Evolutionary conservation across 2,113 vertebrate genomes (phyloP).

Genomic region (Eolophus roseicapilla): DNA sequence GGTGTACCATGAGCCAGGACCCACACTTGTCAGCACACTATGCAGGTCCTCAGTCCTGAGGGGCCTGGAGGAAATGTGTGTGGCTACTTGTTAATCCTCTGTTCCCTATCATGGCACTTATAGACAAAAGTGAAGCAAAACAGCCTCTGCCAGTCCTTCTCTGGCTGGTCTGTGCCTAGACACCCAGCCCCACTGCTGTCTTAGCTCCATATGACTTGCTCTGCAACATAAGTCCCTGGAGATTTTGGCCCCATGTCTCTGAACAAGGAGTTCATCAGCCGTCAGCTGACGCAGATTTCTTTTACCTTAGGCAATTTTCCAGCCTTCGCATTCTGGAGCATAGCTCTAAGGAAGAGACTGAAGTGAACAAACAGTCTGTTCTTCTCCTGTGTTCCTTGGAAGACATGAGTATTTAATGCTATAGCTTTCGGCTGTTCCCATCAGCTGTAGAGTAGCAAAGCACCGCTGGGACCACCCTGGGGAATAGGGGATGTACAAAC

Average conservation of each 20-base stretch:
- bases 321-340: constrained; percentile 37
- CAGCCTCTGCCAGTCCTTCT: accelerated
- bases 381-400: background rate
- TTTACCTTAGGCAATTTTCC: constrained; percentile 40
- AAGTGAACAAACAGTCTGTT: constrained; percentile 23
- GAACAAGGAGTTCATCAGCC: constrained; percentile 42
- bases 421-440: background rate
- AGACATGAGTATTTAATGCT: background rate
- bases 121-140: background rate
- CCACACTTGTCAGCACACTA: accelerated
- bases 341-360: constrained; percentile 13
- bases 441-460: background rate
- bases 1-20: accelerated
- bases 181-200: background rate
- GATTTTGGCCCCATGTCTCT: background rate
- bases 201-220: background rate
- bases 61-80: background rate
- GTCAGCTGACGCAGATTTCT: constrained; percentile 1
- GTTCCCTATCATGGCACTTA: background rate
- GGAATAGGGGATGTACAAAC: background rate
- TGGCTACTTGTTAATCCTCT: background rate
- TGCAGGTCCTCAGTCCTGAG: background rate
- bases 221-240: background rate
- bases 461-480: background rate
- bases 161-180: background rate